A percentile compares a stretch with the other conserved stretches of the same genome.
These are phyloP conservation scores for Camarhynchus parvulus DNA, from an alignment of 2,113 vertebrate genomes.

Conservation along the genomic window DNA sequence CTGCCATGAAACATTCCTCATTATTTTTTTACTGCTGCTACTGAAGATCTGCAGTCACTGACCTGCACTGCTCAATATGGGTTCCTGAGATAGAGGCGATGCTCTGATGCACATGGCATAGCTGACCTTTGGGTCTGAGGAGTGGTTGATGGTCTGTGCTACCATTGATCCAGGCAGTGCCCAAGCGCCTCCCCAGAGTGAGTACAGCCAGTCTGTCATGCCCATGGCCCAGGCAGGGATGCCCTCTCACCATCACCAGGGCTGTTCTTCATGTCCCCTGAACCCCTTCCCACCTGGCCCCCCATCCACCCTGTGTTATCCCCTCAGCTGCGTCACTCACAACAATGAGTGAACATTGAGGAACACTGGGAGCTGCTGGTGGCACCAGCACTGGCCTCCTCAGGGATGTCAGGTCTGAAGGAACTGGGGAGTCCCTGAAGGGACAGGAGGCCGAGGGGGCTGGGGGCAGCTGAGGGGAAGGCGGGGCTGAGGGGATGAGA, in stretches of 20 bases:
- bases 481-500: too few species aligned
- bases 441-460: too few species aligned
- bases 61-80: neutral
- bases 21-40: neutral
- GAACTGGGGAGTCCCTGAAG: neutral
- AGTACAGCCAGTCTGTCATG: neutral
- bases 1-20: neutral
- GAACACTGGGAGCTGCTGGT: neutral
- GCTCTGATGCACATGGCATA: neutral
- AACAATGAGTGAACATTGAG: too few species aligned
- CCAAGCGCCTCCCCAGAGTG: fast-evolving
- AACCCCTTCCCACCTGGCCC: fast-evolving
- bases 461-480: neutral
- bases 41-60: neutral
- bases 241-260: fast-evolving
- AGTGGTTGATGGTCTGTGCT: neutral
- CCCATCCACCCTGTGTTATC: neutral
- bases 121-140: neutral
- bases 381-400: neutral
- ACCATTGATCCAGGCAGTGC: neutral
- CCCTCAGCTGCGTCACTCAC: neutral
- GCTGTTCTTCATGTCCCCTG: neutral
- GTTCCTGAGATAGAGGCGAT: neutral
- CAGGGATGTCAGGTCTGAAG: neutral
- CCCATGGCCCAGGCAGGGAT: neutral